A percentile compares a stretch with the other conserved stretches of the same genome.
Conservation (phyloP, 2,888 invertebrate species). For the Eurois occulta region DNA sequence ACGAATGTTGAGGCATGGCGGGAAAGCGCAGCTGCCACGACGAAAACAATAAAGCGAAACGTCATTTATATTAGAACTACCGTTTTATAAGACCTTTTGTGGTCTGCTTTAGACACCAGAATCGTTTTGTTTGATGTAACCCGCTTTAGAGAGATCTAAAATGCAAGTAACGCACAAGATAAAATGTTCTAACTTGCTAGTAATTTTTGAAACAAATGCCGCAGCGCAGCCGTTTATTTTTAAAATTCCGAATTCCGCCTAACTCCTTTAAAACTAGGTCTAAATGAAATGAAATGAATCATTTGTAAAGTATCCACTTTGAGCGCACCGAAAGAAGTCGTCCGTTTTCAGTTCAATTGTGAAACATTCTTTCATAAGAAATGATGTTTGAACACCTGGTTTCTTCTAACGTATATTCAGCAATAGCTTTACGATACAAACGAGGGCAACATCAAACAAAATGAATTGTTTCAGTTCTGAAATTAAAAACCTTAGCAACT, state of each 20-base stretch:
- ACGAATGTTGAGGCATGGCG: constrained; percentile 66
- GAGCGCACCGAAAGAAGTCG: constrained; percentile 7
- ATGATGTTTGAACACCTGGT: constrained; percentile 78
- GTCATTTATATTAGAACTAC: constrained; percentile 69
- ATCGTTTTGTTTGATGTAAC: constrained; percentile 54
- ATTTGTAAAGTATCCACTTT: constrained; percentile 11
- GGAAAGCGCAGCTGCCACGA: constrained; percentile 69
- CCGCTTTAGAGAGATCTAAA: constrained; percentile 30
- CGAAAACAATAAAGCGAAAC: constrained; percentile 70
- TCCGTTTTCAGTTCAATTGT: constrained; percentile 58
- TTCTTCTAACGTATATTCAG: constrained; percentile 75
- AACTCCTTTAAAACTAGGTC: neutral
- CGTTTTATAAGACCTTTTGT: constrained; percentile 67
- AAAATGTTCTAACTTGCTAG: neutral
- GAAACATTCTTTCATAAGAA: constrained; percentile 66
- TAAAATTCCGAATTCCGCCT: neutral
- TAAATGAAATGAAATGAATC: constrained; percentile 8
- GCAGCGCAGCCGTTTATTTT: neutral
- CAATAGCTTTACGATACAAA: constrained; percentile 70
- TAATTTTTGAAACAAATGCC: neutral
- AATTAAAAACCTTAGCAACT: constrained; percentile 72
- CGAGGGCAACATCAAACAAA: constrained; percentile 79
- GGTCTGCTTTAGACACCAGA: constrained; percentile 46
- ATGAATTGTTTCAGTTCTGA: constrained; percentile 71
- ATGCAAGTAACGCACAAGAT: constrained; percentile 27